Base-by-base conservation (phyloP, 37 sponge, comb jelly and placozoan species). In the Axinella damicornis region DNA sequence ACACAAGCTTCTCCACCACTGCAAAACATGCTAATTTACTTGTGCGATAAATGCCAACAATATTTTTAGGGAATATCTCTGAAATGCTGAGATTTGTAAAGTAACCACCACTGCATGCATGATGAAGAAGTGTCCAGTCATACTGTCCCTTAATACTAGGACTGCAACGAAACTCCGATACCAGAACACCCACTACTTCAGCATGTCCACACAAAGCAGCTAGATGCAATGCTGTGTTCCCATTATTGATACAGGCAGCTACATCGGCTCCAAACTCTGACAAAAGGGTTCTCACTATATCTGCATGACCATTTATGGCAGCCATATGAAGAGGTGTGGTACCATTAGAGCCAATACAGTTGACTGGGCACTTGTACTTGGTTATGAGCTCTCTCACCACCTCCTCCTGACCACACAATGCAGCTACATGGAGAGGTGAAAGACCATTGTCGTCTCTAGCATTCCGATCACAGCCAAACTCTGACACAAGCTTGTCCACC, bases 381-480 rank as follows among this genome's bases (percentile, higher is more conserved):
- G 24, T 22, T 24, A 71, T 37, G 35, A 71, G 72, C 40, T 38
- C 24, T 38, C 72, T 71, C 40, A 71, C 41, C 14, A 71, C 35
- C 18, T 38, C 37, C 24, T 39, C 40, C 40, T 35, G 38, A 22
- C 72, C 72, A 13, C 2, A 18, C 18, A 35, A 15, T 34, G 72
- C 72, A 71, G 72, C 72, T 6, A 34, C 14, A 38, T 71, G 72
- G 41, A 71, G 72, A 40, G 72, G 72, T 36, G 40, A n/a, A 37
- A 39, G n/a, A 19, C 72, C 41, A 38, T 71, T 20, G 22, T 35
- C 22, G 41, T 71, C 72, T 35, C 19, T 71, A 38, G 72, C 41
- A 33, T 36, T 71, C 15, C 15, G 2, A 21, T 71, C 72, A 71
- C 72, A 71, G 37, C 41, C 40, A 71, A 36, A 71, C 31, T 71